phyloP scores from a whole-genome alignment of 2,888 invertebrate species.

The Pseudanteris insignis region DNA sequence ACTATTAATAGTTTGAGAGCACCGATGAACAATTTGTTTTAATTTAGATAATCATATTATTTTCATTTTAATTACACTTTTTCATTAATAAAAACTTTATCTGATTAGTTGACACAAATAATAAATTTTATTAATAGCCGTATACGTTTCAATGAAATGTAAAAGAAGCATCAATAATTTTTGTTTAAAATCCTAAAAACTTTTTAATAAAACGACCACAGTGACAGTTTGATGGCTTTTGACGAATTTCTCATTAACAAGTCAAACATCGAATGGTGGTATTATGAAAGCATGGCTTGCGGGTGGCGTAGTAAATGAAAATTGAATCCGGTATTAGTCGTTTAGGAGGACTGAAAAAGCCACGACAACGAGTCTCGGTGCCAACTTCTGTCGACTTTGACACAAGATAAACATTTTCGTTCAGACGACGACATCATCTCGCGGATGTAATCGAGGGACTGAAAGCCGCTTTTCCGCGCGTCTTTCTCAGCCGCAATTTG shows the following conservation, averaged over 20 bases:
- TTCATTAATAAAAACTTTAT: too few relatives aligned
- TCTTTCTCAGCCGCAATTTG: conserved; percentile 22
- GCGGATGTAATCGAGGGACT: conserved; percentile 30
- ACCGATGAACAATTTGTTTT: too few relatives aligned
- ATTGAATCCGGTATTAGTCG: conserved; percentile 10
- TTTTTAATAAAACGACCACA: too few relatives aligned
- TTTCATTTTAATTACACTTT: too few relatives aligned
- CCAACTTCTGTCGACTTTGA: conserved; percentile 24
- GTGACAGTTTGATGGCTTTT: too few relatives aligned
- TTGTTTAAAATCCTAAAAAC: too few relatives aligned
- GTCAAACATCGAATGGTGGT: neutral
- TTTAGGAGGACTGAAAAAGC: conserved; percentile 12
- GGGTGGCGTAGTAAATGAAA: conserved; percentile 3
- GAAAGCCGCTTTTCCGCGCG: conserved; percentile 24
- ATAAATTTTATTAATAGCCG: too few relatives aligned
- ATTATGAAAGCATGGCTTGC: conserved; percentile 1
- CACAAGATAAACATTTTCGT: conserved; percentile 27
- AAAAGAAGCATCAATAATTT: too few relatives aligned
- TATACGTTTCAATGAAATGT: too few relatives aligned
- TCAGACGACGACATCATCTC: conserved; percentile 23
- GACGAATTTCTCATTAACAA: conserved; percentile 12
- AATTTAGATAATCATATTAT: too few relatives aligned
- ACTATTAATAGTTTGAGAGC: too few relatives aligned
- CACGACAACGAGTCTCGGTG: conserved; percentile 13
- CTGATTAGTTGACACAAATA: too few relatives aligned